Conservation (phyloP, 1,140 invertebrate species). For the Drosophila melanica region DNA sequence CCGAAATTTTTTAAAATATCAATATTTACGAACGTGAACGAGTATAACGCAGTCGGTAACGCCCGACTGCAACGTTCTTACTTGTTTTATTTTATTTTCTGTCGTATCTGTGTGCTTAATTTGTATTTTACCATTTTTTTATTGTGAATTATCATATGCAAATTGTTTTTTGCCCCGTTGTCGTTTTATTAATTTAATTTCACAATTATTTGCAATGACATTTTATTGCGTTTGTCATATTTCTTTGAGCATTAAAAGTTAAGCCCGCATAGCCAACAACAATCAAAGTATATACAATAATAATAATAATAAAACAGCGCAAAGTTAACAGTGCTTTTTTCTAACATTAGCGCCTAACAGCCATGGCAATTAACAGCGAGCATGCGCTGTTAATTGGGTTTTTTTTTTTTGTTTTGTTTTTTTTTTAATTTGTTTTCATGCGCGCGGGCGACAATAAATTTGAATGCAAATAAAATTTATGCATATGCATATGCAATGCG, state of each 20-base stretch:
- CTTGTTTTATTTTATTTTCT: constrained; percentile 17
- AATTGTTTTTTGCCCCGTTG: constrained; percentile 38
- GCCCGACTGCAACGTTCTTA: too few relatives aligned
- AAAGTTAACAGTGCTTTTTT: constrained; percentile 8
- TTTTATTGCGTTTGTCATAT: constrained; percentile 70
- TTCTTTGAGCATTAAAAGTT: constrained; percentile 69
- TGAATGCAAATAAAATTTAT: constrained; percentile 10
- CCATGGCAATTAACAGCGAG: constrained; percentile 34
- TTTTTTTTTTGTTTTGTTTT: constrained; percentile 14
- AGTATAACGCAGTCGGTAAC: too few relatives aligned
- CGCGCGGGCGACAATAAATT: too few relatives aligned
- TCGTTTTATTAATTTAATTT: constrained; percentile 65
- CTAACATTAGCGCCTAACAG: constrained; percentile 33
- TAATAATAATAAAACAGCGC: constrained; percentile 6
- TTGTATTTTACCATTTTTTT: constrained; percentile 22
- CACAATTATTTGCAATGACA: constrained; percentile 69
- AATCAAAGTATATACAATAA: background rate
- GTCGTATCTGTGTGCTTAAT: constrained; percentile 24
- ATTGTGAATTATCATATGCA: constrained; percentile 76
- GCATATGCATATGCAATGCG: constrained; percentile 7
- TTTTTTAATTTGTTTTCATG: background rate
- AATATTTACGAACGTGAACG: too few relatives aligned
- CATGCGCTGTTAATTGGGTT: constrained; percentile 29
- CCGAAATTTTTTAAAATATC: too few relatives aligned
- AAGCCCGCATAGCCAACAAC: constrained; percentile 10